These are phyloP conservation scores for Malacoctenus gilli DNA, from an alignment of 2,797 vertebrate genomes.

Conservation along the genomic window DNA sequence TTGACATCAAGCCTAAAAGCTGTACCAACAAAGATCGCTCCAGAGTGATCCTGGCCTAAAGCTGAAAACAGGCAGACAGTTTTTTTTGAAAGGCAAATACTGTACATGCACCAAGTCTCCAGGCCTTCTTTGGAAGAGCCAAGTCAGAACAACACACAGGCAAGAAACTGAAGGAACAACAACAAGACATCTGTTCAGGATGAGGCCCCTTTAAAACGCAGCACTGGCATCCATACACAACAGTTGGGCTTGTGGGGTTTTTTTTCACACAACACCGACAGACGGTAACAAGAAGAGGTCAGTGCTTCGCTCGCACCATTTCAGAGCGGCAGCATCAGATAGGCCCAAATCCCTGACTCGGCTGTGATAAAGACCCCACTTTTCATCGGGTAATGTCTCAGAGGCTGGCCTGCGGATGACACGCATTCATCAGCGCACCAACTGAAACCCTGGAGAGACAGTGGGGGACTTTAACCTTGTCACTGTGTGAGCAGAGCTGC, in stretches of 20 bases:
- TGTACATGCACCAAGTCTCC: slow-evolving; percentile 15
- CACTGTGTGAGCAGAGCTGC: slow-evolving; percentile 53
- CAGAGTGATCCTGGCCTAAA: slow-evolving; percentile 40
- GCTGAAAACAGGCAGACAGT: slow-evolving; percentile 33
- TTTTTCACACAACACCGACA: not conserved
- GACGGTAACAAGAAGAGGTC: slow-evolving; percentile 9
- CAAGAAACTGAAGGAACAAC: slow-evolving; percentile 13
- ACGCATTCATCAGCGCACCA: slow-evolving; percentile 62
- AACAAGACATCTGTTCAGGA: slow-evolving; percentile 27
- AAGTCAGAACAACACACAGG: not conserved
- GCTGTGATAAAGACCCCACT: slow-evolving; percentile 43
- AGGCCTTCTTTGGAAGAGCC: slow-evolving; percentile 6
- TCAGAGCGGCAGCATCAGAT: slow-evolving; percentile 19
- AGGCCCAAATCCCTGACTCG: slow-evolving; percentile 37
- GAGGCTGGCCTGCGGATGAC: slow-evolving; percentile 49
- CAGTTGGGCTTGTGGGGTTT: not conserved
- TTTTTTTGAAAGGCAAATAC: slow-evolving; percentile 39
- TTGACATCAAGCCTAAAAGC: slow-evolving; percentile 51
- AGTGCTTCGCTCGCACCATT: slow-evolving; percentile 10
- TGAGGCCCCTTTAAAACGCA: slow-evolving; percentile 2
- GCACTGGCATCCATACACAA: not conserved
- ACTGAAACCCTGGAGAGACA: slow-evolving; percentile 58
- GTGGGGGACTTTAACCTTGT: slow-evolving; percentile 67
- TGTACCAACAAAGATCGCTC: slow-evolving; percentile 55
- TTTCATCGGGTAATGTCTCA: slow-evolving; percentile 49